Percentiles rank a stretch among this genome's conserved stretches.
Evolutionary conservation across 2,797 vertebrate species (phyloP).

Genomic region (Meda fulgida): DNA sequence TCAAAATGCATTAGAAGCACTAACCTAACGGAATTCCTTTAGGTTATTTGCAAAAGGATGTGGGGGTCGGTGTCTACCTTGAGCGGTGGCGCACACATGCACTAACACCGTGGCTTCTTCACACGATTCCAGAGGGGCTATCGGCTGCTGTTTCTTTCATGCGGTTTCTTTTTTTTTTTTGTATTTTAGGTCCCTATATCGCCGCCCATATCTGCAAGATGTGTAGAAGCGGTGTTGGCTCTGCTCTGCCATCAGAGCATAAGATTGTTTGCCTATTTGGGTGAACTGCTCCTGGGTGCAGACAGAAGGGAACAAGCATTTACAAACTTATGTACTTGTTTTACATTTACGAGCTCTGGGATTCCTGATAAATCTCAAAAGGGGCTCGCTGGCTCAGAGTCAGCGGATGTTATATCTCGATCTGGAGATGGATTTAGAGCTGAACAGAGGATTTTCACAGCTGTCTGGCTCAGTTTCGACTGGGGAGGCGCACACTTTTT

Average conservation of each 20-base stretch:
- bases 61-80: no score
- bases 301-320: no score
- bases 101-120: no score
- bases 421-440: background rate
- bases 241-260: no score
- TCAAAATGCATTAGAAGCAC: no score
- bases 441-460: background rate
- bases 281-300: background rate
- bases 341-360: background rate
- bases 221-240: background rate
- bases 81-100: no score
- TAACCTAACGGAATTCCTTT: background rate
- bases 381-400: background rate
- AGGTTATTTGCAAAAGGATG: no score
- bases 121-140: no score
- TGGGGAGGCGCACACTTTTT: background rate
- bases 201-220: background rate
- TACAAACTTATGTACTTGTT: background rate
- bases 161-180: background rate
- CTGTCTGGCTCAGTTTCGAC: background rate
- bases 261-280: background rate
- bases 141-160: no score
- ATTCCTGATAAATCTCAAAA: background rate
- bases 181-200: background rate
- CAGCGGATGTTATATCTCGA: background rate